Conservation (phyloP, 2,113 vertebrate genomes). For the Heterotis niloticus region DNA sequence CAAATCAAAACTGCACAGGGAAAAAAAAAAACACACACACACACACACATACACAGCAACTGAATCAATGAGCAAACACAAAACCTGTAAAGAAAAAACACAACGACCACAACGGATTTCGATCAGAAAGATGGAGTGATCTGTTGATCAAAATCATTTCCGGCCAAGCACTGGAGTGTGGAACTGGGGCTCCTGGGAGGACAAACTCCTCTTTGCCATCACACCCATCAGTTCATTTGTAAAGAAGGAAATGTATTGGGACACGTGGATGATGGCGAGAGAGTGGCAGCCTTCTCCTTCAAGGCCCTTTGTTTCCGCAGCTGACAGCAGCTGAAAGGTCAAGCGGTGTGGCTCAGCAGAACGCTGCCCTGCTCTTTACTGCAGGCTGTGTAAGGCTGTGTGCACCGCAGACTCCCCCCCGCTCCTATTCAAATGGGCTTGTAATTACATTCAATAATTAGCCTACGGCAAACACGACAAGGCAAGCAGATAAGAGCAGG, state of each 20-base stretch:
- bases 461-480: conserved; percentile 23
- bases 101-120: not conserved
- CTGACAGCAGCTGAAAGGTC: conserved; percentile 15
- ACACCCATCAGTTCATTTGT: not conserved
- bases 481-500: conserved; percentile 28
- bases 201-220: not conserved
- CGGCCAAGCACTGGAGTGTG: not conserved
- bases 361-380: not conserved
- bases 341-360: not conserved
- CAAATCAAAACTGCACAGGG: not conserved
- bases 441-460: conserved; percentile 39
- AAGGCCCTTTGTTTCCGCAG: conserved; percentile 3
- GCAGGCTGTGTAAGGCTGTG: not conserved
- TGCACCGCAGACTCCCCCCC: not conserved
- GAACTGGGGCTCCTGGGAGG: not conserved
- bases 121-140: not conserved
- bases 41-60: not conserved
- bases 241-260: too few relatives aligned
- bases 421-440: conserved; percentile 14
- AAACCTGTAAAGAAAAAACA: conserved; percentile 15
- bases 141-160: conserved; percentile 9
- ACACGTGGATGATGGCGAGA: not conserved
- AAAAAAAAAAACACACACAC: not conserved
- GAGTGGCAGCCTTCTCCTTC: not conserved
- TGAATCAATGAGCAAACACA: not conserved